phyloP scores from a whole-genome alignment of 1,140 invertebrate species.

The Acromyrmex heyeri region DNA sequence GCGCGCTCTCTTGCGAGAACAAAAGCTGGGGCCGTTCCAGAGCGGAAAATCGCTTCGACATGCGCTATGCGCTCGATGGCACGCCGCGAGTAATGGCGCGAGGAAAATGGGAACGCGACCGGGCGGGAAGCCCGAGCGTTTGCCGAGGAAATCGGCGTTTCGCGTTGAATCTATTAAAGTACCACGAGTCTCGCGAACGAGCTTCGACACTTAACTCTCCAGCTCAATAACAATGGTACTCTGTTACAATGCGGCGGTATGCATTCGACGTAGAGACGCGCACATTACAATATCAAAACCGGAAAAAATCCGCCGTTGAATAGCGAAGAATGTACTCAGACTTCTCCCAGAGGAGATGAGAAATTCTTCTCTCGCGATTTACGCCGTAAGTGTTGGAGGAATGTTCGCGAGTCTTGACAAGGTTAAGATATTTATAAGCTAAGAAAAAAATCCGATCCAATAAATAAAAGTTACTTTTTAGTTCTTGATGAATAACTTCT shows the following conservation, averaged over 20 bases:
- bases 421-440: slow-evolving; percentile 20
- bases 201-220: slow-evolving; percentile 16
- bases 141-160: slow-evolving; percentile 22
- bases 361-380: background rate
- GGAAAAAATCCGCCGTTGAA: background rate
- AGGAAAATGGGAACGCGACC: slow-evolving; percentile 31
- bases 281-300: slow-evolving; percentile 43
- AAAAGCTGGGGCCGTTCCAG: slow-evolving; percentile 12
- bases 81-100: slow-evolving; percentile 37
- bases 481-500: background rate
- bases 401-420: background rate
- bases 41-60: slow-evolving; percentile 57
- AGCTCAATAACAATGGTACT: background rate
- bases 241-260: slow-evolving; percentile 2
- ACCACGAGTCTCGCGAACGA: background rate
- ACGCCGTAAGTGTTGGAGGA: background rate
- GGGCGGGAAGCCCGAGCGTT: background rate
- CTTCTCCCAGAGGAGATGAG: background rate
- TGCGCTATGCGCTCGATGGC: slow-evolving; percentile 21
- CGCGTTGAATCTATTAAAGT: slow-evolving; percentile 27
- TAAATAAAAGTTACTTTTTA: background rate
- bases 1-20: slow-evolving; percentile 28
- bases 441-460: background rate
- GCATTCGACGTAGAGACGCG: background rate
- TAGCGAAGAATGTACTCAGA: slow-evolving; percentile 1